Percentiles rank a stretch among this genome's conserved stretches.
These are phyloP conservation scores for Amiota minor DNA, from an alignment of 2,888 invertebrate species.

Conservation along the genomic window DNA sequence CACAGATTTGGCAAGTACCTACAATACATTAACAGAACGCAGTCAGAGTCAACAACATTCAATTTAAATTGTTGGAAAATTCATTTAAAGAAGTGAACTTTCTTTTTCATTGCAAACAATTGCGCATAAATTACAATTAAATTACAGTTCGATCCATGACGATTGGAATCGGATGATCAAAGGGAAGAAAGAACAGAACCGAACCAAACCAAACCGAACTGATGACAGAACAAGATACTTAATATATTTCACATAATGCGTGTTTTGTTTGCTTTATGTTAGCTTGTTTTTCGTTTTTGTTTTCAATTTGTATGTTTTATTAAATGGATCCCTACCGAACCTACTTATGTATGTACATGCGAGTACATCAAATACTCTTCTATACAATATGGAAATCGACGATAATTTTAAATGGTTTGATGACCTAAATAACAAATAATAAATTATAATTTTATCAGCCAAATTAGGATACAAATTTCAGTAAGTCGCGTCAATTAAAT, in stretches of 20 bases:
- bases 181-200: too few species aligned
- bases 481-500: too few species aligned
- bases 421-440: conserved; percentile 11
- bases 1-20: not conserved
- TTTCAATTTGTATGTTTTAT: too few species aligned
- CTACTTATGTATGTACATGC: too few species aligned
- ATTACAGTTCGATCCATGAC: conserved; percentile 8
- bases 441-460: too few species aligned
- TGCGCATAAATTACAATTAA: conserved; percentile 27
- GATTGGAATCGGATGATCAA: too few species aligned
- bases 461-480: too few species aligned
- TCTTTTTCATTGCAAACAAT: conserved; percentile 4
- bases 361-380: too few species aligned
- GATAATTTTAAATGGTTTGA: conserved; percentile 20
- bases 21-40: not conserved
- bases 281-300: not conserved
- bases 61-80: not conserved
- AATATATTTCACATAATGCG: not conserved
- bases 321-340: too few species aligned
- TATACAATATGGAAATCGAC: not conserved
- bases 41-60: not conserved
- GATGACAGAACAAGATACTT: not conserved
- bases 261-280: not conserved
- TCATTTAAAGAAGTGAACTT: not conserved
- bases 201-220: too few species aligned